Conservation (phyloP, 2,113 vertebrate genomes). For the Chunga burmeisteri region DNA sequence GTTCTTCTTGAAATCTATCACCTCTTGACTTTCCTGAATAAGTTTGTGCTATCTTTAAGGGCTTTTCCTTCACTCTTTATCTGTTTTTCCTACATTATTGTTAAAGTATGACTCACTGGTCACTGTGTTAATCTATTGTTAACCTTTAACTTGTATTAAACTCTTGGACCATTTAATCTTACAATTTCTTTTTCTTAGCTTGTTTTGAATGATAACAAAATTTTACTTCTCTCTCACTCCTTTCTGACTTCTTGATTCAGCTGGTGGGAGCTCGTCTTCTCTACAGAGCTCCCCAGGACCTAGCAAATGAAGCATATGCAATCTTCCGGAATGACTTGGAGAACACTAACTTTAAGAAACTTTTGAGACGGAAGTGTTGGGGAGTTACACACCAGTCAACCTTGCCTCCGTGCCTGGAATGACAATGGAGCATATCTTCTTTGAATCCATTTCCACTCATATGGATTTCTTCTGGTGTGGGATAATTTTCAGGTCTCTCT, state of each 20-base stretch:
- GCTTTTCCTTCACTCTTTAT: background rate
- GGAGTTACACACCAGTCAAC: background rate
- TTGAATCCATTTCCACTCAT: background rate
- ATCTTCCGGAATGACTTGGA: background rate
- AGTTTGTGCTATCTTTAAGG: background rate
- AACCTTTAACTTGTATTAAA: background rate
- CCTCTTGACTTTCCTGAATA: background rate
- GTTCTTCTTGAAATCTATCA: background rate
- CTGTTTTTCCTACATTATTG: background rate
- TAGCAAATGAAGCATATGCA: background rate
- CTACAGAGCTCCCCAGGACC: background rate
- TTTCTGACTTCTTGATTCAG: background rate
- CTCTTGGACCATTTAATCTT: background rate
- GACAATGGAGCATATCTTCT: background rate
- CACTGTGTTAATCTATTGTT: background rate
- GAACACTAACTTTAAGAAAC: background rate
- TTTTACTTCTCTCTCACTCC: background rate
- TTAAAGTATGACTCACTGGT: background rate
- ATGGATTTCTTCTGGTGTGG: background rate
- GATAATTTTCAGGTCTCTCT: background rate
- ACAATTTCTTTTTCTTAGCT: background rate
- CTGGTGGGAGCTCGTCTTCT: background rate
- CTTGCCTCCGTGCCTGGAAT: background rate
- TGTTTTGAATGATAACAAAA: background rate
- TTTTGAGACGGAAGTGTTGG: background rate